A percentile compares a stretch with the other conserved stretches of the same genome.
Evolutionary conservation across 2,113 vertebrate genomes (phyloP).

Genomic region (Pygoscelis adeliae): DNA sequence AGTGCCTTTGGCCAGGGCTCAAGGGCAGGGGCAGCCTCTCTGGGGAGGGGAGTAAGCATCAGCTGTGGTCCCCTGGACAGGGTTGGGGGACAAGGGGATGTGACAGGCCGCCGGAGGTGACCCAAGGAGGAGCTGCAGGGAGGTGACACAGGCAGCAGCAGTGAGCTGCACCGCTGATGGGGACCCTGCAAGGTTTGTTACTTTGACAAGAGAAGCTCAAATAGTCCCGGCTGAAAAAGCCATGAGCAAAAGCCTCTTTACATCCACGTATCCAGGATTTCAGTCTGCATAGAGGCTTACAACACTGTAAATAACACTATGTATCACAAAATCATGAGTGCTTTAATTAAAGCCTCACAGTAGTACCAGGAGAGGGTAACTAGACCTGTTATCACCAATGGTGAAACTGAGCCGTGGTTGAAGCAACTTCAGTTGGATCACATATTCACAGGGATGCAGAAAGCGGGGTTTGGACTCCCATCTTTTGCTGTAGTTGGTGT

Average conservation of each 20-base stretch:
- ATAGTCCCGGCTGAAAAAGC: not conserved
- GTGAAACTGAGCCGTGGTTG: not conserved
- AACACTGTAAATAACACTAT: not conserved
- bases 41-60: not conserved
- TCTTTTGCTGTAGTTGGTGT: not conserved
- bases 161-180: not conserved
- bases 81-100: not conserved
- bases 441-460: not conserved
- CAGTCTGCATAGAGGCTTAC: not conserved
- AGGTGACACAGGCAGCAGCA: not conserved
- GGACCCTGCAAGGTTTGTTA: not conserved
- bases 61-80: not conserved
- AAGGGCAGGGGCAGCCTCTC: not conserved
- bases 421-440: not conserved
- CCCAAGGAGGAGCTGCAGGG: not conserved
- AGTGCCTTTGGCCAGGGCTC: not conserved
- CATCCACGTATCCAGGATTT: not conserved
- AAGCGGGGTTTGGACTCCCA: not conserved
- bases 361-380: not conserved
- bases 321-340: not conserved
- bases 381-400: not conserved
- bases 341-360: not conserved
- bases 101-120: not conserved
- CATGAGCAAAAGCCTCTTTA: not conserved
- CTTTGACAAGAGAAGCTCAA: not conserved